These are phyloP conservation scores for Menidia beryllina DNA, from an alignment of 2,113 vertebrate species.

Conservation along the genomic window DNA sequence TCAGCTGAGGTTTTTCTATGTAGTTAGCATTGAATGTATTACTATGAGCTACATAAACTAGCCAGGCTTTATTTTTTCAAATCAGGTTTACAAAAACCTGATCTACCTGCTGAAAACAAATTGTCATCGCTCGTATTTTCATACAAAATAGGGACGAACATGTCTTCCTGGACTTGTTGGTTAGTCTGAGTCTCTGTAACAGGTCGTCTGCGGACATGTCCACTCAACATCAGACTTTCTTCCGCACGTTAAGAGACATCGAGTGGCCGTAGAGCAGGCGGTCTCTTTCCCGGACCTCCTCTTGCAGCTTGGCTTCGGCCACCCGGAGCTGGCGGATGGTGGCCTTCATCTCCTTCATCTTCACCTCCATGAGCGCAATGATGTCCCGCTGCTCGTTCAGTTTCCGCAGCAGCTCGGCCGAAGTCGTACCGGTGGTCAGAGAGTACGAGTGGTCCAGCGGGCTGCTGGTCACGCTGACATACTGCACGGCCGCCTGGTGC, in stretches of 20 bases:
- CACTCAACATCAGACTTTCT: slow-evolving; percentile 81
- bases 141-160: slow-evolving; percentile 59
- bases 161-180: slow-evolving; percentile 8
- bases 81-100: slow-evolving; percentile 28
- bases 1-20: slow-evolving; percentile 4
- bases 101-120: slow-evolving; percentile 59
- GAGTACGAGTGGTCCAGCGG: slow-evolving; percentile 95
- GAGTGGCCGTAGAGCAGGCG: slow-evolving; percentile 85
- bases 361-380: slow-evolving; percentile 97
- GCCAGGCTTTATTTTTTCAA: slow-evolving; percentile 2
- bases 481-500: slow-evolving; percentile 75
- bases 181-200: slow-evolving; percentile 42
- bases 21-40: slow-evolving; percentile 27
- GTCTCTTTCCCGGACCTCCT: slow-evolving; percentile 95
- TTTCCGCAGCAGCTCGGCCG: slow-evolving; percentile 93
- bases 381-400: slow-evolving; percentile 98
- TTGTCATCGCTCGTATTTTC: slow-evolving; percentile 53
- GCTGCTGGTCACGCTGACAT: slow-evolving; percentile 75
- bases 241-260: slow-evolving; percentile 76
- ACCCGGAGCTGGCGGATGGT: slow-evolving; percentile 94
- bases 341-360: slow-evolving; percentile 99
- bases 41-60: slow-evolving; percentile 56
- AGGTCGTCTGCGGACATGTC: slow-evolving; percentile 1
- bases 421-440: slow-evolving; percentile 93
- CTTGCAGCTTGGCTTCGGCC: slow-evolving; percentile 91